Percentiles rank a stretch among this genome's conserved stretches.
Conservation (phyloP, 30 jellyfish, hydroid and myxozoan genomes). For the Euphysa ruthae region DNA sequence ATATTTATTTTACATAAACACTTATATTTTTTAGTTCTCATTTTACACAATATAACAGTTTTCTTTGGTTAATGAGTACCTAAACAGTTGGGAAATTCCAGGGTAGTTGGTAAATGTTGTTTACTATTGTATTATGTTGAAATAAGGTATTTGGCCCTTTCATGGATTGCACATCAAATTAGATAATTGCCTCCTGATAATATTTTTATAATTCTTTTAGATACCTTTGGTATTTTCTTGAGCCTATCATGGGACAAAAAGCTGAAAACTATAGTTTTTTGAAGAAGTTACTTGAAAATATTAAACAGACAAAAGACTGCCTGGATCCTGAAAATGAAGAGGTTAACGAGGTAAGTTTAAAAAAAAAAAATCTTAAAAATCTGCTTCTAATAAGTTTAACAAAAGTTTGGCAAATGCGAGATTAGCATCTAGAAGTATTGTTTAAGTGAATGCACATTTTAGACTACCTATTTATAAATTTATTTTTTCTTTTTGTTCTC, state of each 20-base stretch:
- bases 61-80: no score
- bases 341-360: constrained; percentile 59
- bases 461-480: no score
- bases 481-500: no score
- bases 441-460: no score
- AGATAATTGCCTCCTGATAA: not conserved
- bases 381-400: not conserved
- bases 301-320: constrained; percentile 65
- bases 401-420: no score
- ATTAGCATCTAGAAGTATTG: no score
- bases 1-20: not conserved
- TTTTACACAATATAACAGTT: no score
- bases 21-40: no score
- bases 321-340: constrained; percentile 54
- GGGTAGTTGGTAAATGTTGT: no score
- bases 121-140: not conserved
- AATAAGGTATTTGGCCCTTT: not conserved
- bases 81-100: no score
- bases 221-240: constrained; percentile 81
- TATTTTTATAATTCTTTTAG: constrained; percentile 11
- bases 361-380: not conserved
- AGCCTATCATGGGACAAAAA: constrained; percentile 79
- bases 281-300: constrained; percentile 69
- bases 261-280: constrained; percentile 80
- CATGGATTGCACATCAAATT: not conserved